phyloP scores from a whole-genome alignment of 2,888 invertebrate genomes.

The Cataglyphis cursor region DNA sequence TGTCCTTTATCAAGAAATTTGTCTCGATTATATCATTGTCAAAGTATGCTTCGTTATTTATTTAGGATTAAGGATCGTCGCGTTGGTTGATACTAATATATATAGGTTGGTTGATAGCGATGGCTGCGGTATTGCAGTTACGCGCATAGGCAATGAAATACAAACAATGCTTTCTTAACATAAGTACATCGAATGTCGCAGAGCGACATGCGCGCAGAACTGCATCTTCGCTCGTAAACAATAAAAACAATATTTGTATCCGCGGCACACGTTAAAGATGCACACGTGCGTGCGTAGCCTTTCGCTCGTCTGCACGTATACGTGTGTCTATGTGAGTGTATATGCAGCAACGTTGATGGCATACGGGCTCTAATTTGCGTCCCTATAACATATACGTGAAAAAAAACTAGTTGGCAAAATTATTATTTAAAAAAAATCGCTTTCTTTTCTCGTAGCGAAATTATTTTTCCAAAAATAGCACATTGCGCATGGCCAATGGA shows the following conservation, averaged over 20 bases:
- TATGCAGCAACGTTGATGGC: neutral
- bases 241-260: constrained; percentile 48
- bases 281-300: neutral
- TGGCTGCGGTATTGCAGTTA: constrained; percentile 32
- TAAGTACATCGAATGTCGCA: constrained; percentile 18
- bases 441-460: neutral
- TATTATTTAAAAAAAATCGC: neutral
- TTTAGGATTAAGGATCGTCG: constrained; percentile 5
- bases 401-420: neutral
- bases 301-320: constrained; percentile 2
- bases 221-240: constrained; percentile 24
- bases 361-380: neutral
- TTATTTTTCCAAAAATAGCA: neutral
- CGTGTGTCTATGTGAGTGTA: constrained; percentile 5
- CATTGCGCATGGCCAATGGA: neutral
- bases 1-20: neutral
- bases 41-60: neutral
- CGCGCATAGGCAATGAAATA: constrained; percentile 44
- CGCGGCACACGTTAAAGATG: constrained; percentile 11
- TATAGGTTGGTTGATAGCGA: neutral
- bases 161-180: constrained; percentile 53
- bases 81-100: neutral
- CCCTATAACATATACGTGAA: neutral
- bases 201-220: constrained; percentile 10
- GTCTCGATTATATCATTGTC: neutral